A percentile compares a stretch with the other conserved stretches of the same genome.
Conservation (phyloP, 2,113 vertebrate species). For the Sphaerodactylus townsendi region DNA sequence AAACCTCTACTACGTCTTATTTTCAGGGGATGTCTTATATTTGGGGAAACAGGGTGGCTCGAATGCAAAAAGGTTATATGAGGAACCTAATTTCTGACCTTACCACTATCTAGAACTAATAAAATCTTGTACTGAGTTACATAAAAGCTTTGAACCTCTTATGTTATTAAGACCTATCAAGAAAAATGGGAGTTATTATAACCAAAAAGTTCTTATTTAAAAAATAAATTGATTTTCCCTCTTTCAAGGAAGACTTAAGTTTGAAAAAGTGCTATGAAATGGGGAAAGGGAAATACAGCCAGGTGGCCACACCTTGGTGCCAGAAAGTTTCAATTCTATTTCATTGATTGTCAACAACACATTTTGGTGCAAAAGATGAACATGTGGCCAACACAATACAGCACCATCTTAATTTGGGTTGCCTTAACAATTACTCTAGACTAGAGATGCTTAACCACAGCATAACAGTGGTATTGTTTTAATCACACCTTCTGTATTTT, state of each 20-base stretch:
- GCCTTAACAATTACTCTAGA: background rate
- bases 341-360: background rate
- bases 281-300: background rate
- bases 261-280: background rate
- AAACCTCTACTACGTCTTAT: too few species aligned
- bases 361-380: background rate
- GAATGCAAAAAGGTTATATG: background rate
- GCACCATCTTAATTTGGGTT: background rate
- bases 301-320: too few species aligned
- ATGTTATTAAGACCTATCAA: background rate
- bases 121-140: background rate
- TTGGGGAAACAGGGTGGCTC: too few species aligned
- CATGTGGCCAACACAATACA: background rate
- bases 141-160: background rate
- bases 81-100: background rate
- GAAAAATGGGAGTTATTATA: background rate
- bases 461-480: background rate
- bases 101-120: background rate
- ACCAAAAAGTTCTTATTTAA: background rate
- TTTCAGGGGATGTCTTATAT: too few species aligned
- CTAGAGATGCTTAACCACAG: too few species aligned
- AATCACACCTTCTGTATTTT: background rate
- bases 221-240: constrained; percentile 25
- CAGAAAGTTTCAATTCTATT: background rate
- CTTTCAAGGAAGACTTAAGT: background rate